Base-by-base conservation (phyloP, 1,140 invertebrate species). In the Elysia chlorotica region DNA sequence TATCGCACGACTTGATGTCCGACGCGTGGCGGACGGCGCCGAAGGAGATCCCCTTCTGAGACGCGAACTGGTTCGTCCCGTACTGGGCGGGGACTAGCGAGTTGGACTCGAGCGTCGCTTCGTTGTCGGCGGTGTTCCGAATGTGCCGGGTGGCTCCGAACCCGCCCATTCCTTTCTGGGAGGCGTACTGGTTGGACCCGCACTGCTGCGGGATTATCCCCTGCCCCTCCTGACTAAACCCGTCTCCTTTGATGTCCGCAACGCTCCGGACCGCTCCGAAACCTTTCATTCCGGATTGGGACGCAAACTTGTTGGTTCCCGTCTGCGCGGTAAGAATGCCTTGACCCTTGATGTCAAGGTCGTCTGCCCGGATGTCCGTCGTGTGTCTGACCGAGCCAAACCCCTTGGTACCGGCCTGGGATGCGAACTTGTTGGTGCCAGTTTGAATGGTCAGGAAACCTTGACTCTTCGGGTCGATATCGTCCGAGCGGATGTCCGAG, bases 71-170 rank as follows among this genome's bases (percentile, higher is more conserved):
- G n/a, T n/a, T n/a, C 59, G 48, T 95, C 76, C 95, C 95, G 81
- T 96, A 95, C 85, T n/a, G n/a, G n/a, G 98, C 90, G 71, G 94
- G 95, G 81, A 99, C 97, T 59, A 97, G 92, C 31, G 92, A 92
- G 79, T 97, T 94, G 1, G 95, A 95, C 30, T 95, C 95, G 75
- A 92, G 91, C 61, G 2, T 90, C 65, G 78, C 74, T 31, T 83
- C 82, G 62, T 84, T 83, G 31, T 77, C 79, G 23, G 79, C 71
- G 59, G 86, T 86, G 73, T 87, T 85, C 62, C 83, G 71, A 33
- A 97, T 96, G 89, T 97, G 96, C 87, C 95, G 90, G 74, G 94
- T 96, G 87, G 96, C 96, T 75, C 96, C 96, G 48, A 85, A 86
- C 70, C 28, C 78, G 56, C 48, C 81, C 66, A 2, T 93, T 28